These are phyloP conservation scores for Escarpia spicata DNA, from an alignment of 2,888 invertebrate species.

Conservation along the genomic window DNA sequence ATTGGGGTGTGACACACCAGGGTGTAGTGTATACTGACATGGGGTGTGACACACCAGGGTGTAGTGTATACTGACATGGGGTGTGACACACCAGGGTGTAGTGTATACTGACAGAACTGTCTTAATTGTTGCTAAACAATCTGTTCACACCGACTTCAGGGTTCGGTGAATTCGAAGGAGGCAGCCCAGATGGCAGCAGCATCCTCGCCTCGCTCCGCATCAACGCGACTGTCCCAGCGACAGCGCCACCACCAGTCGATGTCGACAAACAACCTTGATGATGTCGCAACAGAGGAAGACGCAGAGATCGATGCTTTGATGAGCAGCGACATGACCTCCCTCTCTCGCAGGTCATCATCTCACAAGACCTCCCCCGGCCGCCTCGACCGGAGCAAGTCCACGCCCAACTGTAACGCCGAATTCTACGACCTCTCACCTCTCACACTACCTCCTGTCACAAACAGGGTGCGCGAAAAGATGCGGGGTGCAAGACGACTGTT, in stretches of 20 bases:
- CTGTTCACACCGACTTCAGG: neutral
- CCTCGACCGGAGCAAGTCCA: neutral
- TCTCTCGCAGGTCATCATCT: neutral
- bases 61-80: too few relatives aligned
- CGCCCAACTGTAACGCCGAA: neutral
- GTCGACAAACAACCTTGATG: neutral
- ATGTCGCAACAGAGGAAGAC: neutral
- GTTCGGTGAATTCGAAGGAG: neutral
- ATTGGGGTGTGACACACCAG: too few relatives aligned
- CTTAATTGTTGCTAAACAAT: neutral
- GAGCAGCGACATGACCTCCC: neutral
- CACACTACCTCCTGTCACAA: neutral
- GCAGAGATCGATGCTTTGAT: neutral
- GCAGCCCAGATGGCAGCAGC: conserved; percentile 2
- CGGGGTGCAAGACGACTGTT: neutral
- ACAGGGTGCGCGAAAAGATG: neutral
- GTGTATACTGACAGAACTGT: too few relatives aligned
- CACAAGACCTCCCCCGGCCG: neutral
- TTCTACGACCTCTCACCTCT: neutral
- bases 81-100: too few relatives aligned
- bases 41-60: too few relatives aligned
- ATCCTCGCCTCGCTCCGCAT: neutral
- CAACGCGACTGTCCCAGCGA: neutral
- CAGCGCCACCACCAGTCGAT: neutral
- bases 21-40: too few relatives aligned